A percentile compares a stretch with the other conserved stretches of the same genome.
These are phyloP conservation scores for Callionymus lyra DNA, from an alignment of 2,113 vertebrate species.

Conservation along the genomic window DNA sequence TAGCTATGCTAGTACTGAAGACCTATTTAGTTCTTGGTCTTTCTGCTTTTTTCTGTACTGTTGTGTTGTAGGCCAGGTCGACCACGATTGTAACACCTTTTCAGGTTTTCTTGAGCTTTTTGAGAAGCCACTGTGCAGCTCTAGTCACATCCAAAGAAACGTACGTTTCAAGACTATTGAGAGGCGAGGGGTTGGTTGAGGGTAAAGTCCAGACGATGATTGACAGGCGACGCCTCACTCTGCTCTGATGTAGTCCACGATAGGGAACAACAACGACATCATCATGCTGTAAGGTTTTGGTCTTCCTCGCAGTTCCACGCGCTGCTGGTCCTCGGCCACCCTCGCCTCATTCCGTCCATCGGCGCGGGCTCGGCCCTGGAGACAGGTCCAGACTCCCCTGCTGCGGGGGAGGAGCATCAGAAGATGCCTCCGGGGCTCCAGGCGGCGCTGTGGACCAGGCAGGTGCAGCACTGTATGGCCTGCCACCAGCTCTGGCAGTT, in stretches of 20 bases:
- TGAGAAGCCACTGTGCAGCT: too few relatives aligned
- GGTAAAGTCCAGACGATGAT: neutral
- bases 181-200: constrained; percentile 14
- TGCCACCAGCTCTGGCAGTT: constrained; percentile 98
- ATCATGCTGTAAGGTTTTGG: constrained; percentile 38
- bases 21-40: too few relatives aligned
- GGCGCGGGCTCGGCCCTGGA: constrained; percentile 13
- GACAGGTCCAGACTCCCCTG: neutral
- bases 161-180: constrained; percentile 37
- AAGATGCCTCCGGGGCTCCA: constrained; percentile 82
- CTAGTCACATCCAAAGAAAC: neutral
- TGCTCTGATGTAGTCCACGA: constrained; percentile 1
- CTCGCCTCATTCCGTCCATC: constrained; percentile 62
- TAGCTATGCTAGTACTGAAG: too few relatives aligned
- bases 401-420: constrained; percentile 60
- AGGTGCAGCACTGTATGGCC: constrained; percentile 96
- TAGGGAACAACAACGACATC: constrained; percentile 15
- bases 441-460: constrained; percentile 83
- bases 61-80: too few relatives aligned
- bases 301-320: constrained; percentile 72
- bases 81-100: too few relatives aligned
- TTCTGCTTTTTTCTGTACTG: too few relatives aligned
- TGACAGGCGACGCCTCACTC: neutral
- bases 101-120: too few relatives aligned
- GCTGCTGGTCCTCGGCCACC: constrained; percentile 70